phyloP scores from a whole-genome alignment of 1,140 invertebrate species.

The silkworm (Bombyx mori) region ASM3026992v2 NC_085111.1:10101501-10102000 shows the following conservation, averaged over 20 bases:
- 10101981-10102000: too few species aligned
- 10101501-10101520: conserved; percentile 99
- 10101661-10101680: not conserved
- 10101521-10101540: conserved; percentile 99
- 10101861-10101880: too few species aligned
- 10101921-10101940: too few species aligned
- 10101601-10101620: conserved; percentile 95
- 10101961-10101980: too few species aligned
- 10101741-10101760: conserved; percentile 1
- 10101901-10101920: too few species aligned
- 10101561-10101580: conserved; percentile 96
- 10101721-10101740: not conserved
- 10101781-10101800: conserved; percentile 80
- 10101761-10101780: conserved; percentile 2
- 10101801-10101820: conserved; percentile 94
- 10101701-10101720: not conserved
- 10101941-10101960: too few species aligned
- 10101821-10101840: conserved; percentile 95
- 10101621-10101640: too few species aligned
- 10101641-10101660: too few species aligned
- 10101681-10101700: not conserved
- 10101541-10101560: conserved; percentile 95
- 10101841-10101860: conserved; percentile 66
- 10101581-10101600: conserved; percentile 98
- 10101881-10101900: too few species aligned